These are phyloP conservation scores for Clitarchus hookeri DNA, from an alignment of 2,888 invertebrate genomes.

Conservation along the genomic window DNA sequence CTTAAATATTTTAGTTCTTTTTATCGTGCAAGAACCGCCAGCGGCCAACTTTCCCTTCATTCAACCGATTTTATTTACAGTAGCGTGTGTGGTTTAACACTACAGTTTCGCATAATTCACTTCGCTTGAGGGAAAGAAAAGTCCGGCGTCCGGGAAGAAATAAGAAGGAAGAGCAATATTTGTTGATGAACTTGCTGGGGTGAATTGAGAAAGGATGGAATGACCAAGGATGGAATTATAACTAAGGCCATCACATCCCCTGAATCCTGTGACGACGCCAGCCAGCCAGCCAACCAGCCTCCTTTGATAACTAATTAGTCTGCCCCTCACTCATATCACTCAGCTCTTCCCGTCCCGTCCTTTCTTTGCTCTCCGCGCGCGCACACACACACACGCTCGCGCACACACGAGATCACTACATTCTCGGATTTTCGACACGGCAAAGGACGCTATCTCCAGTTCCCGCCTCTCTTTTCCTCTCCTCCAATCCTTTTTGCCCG, in stretches of 20 bases:
- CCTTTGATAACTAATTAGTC: conserved; percentile 43
- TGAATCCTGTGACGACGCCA: conserved; percentile 35
- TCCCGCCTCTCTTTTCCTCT: conserved; percentile 32
- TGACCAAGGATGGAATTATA: no score
- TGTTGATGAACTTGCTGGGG: background rate
- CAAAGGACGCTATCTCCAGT: conserved; percentile 34
- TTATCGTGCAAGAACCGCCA: no score
- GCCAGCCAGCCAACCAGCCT: no score
- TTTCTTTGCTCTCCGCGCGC: conserved; percentile 39
- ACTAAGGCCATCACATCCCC: conserved; percentile 32
- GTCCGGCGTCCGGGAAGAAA: no score
- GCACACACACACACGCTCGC: conserved; percentile 41
- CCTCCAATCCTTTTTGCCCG: conserved; percentile 31
- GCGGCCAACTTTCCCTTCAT: no score
- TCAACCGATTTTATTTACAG: no score
- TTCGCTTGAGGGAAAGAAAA: no score
- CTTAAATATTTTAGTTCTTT: no score
- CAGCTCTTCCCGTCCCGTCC: background rate
- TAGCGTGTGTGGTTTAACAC: no score
- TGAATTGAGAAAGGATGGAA: no score
- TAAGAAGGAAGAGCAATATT: background rate
- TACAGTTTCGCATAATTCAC: no score
- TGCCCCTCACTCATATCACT: conserved; percentile 29
- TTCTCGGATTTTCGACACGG: background rate
- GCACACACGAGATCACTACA: conserved; percentile 35